A percentile compares a stretch with the other conserved stretches of the same genome.
These are phyloP conservation scores for Micromesistius poutassou DNA, from an alignment of 2,797 vertebrate genomes.

Conservation along the genomic window DNA sequence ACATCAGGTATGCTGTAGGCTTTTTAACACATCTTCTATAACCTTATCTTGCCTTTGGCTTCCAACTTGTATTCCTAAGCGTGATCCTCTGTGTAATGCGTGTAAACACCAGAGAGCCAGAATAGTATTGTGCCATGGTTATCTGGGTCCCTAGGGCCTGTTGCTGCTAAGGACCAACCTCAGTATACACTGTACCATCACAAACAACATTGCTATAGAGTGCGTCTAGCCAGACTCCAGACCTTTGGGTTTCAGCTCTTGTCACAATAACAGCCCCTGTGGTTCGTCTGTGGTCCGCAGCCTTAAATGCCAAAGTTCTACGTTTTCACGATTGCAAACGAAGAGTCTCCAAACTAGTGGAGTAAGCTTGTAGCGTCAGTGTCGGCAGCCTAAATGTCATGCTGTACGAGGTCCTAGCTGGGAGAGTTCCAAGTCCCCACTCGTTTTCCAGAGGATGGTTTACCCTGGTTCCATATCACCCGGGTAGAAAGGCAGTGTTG, in stretches of 20 bases:
- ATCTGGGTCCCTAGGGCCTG: conserved; percentile 9
- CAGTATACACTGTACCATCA: conserved; percentile 26
- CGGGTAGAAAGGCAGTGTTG: conserved; percentile 17
- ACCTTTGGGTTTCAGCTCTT: conserved; percentile 21
- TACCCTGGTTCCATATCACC: background rate
- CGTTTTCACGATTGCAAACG: conserved; percentile 40
- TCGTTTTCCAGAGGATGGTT: background rate
- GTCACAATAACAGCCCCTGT: conserved; percentile 39
- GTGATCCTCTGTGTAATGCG: background rate
- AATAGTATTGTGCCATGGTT: conserved; percentile 19
- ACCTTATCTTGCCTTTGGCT: background rate
- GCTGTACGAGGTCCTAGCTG: conserved; percentile 57
- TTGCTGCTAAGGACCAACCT: conserved; percentile 8
- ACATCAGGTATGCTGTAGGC: conserved; percentile 82
- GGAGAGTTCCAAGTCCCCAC: conserved; percentile 35
- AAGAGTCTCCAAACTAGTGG: conserved; percentile 39
- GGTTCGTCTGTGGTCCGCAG: conserved; percentile 33
- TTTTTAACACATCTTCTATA: background rate
- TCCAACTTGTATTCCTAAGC: background rate
- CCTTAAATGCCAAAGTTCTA: conserved; percentile 33
- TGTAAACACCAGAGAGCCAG: background rate
- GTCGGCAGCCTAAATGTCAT: conserved; percentile 52
- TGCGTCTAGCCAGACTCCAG: conserved; percentile 19
- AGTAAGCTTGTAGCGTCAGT: conserved; percentile 45
- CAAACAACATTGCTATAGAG: conserved; percentile 27